These are phyloP conservation scores for Agapostemon virescens DNA, from an alignment of 2,888 invertebrate genomes.

Conservation along the genomic window DNA sequence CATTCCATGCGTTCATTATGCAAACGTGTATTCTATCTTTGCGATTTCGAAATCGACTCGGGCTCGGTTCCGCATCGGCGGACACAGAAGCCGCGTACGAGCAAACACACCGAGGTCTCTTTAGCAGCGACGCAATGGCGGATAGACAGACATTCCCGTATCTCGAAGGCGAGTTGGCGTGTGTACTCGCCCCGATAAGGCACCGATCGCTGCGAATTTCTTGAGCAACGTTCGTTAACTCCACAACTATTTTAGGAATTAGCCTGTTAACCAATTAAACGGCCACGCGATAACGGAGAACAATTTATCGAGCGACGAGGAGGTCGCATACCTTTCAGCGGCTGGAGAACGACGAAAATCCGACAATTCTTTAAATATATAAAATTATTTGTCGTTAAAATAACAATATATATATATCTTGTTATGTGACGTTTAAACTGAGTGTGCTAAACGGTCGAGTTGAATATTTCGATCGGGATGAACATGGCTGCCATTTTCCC, in stretches of 20 bases:
- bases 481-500: too few species aligned
- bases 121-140: slow-evolving; percentile 39
- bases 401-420: too few species aligned
- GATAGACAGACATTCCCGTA: slow-evolving; percentile 44
- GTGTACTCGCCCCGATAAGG: slow-evolving; percentile 32
- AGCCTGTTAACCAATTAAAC: not conserved
- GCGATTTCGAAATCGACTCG: slow-evolving; percentile 66
- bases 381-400: not conserved
- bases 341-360: not conserved
- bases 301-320: not conserved
- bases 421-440: too few species aligned
- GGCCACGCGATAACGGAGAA: not conserved
- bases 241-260: not conserved
- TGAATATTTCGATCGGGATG: too few species aligned
- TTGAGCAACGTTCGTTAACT: slow-evolving; percentile 36
- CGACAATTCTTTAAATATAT: not conserved
- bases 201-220: slow-evolving; percentile 35
- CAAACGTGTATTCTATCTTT: slow-evolving; percentile 55
- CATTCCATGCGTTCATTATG: slow-evolving; percentile 50
- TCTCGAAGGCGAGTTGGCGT: slow-evolving; percentile 7
- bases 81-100: slow-evolving; percentile 52
- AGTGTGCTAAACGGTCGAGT: too few species aligned
- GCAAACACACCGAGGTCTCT: slow-evolving; percentile 36
- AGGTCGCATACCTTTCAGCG: not conserved
- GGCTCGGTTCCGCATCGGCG: slow-evolving; percentile 63